A percentile compares a stretch with the other conserved stretches of the same genome.
These are phyloP conservation scores for Drosophila aldrichi DNA, from an alignment of 2,888 invertebrate species.

Conservation along the genomic window DNA sequence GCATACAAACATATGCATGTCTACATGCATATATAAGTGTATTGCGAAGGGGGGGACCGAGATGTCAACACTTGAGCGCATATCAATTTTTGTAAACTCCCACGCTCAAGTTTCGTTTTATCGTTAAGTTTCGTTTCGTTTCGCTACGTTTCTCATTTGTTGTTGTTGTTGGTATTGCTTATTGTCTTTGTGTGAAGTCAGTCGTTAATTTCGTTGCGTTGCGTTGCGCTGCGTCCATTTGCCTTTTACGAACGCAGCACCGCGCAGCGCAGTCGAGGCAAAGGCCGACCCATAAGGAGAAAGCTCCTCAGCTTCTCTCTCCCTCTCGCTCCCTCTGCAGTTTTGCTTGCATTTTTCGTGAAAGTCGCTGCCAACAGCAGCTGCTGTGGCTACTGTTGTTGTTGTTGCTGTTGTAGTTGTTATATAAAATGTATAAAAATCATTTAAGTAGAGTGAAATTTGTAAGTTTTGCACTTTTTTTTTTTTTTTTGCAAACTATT, in stretches of 20 bases:
- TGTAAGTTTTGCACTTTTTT: slow-evolving; percentile 42
- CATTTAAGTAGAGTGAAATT: slow-evolving; percentile 80
- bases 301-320: slow-evolving; percentile 63
- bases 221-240: slow-evolving; percentile 59
- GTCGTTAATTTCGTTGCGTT: slow-evolving; percentile 57
- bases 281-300: slow-evolving; percentile 63
- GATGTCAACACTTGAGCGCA: slow-evolving; percentile 75
- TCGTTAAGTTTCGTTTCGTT: slow-evolving; percentile 42
- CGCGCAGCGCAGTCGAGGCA: slow-evolving; percentile 35
- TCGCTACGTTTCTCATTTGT: slow-evolving; percentile 31
- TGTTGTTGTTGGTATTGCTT: slow-evolving; percentile 49
- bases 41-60: slow-evolving; percentile 24
- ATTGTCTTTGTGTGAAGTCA: slow-evolving; percentile 49
- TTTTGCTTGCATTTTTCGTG: slow-evolving; percentile 79
- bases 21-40: neutral
- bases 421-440: slow-evolving; percentile 78
- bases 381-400: slow-evolving; percentile 25
- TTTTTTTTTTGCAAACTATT: slow-evolving; percentile 34
- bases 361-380: slow-evolving; percentile 57
- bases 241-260: slow-evolving; percentile 54
- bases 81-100: slow-evolving; percentile 78
- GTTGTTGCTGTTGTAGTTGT: slow-evolving; percentile 50
- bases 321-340: slow-evolving; percentile 53
- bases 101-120: slow-evolving; percentile 72
- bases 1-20: neutral